Conservation (phyloP, 2,888 invertebrate genomes). For the Lydus trimaculatus region DNA sequence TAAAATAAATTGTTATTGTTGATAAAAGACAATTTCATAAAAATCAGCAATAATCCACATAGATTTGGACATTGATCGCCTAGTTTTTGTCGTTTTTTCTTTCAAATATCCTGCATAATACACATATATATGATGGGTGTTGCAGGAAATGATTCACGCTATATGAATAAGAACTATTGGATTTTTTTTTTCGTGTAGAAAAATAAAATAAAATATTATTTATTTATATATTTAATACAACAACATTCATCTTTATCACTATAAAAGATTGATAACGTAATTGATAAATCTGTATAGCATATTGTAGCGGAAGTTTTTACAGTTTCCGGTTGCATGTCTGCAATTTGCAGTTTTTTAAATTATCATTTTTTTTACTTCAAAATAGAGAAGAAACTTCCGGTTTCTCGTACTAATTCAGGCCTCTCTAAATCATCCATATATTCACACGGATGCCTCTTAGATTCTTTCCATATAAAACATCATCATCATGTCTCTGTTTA, state of each 20-base stretch:
- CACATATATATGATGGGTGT: no score
- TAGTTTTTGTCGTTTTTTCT: neutral
- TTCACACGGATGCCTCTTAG: neutral
- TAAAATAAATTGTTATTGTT: neutral
- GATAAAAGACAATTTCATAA: neutral
- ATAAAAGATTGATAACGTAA: neutral
- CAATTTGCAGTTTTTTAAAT: neutral
- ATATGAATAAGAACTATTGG: neutral
- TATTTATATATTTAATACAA: neutral
- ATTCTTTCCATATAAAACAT: neutral
- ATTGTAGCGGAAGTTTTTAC: neutral
- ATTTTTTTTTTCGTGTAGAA: neutral
- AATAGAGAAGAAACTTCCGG: neutral
- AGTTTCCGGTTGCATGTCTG: neutral
- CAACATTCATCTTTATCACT: neutral
- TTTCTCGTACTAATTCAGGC: neutral
- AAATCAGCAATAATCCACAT: neutral
- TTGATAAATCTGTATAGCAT: neutral
- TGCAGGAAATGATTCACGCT: slow-evolving; percentile 6
- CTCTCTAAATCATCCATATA: neutral
- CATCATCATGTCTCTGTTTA: neutral
- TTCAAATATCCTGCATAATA: neutral
- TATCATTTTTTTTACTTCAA: neutral
- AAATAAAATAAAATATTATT: neutral
- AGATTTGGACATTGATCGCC: neutral